phyloP scores from a whole-genome alignment of 2,797 vertebrate species.

The Carduelis carduelis region DNA sequence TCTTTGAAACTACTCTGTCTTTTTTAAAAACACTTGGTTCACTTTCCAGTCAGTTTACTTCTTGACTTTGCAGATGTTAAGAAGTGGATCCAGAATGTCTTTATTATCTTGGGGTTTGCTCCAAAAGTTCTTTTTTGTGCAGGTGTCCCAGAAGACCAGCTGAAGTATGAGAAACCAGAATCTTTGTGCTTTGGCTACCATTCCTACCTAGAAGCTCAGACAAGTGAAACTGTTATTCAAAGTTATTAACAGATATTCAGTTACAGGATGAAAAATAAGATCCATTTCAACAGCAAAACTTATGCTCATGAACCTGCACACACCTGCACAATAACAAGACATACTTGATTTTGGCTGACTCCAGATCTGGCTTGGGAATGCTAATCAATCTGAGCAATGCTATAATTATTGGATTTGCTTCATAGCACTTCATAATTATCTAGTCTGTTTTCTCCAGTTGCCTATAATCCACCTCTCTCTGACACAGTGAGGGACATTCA shows the following conservation, averaged over 20 bases:
- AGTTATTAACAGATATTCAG: slow-evolving; percentile 69
- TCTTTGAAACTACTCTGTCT: not conserved
- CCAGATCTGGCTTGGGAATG: slow-evolving; percentile 15
- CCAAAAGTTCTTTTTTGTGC: not conserved
- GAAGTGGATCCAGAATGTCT: not conserved
- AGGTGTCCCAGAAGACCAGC: slow-evolving; percentile 24
- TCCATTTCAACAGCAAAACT: slow-evolving; percentile 10
- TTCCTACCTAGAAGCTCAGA: slow-evolving; percentile 9
- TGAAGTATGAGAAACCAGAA: slow-evolving; percentile 26
- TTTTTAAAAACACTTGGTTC: not conserved
- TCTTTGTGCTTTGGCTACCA: slow-evolving; percentile 1
- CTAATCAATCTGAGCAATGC: slow-evolving; percentile 41
- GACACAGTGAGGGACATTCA: not conserved
- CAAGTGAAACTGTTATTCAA: slow-evolving; percentile 55
- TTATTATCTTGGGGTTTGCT: not conserved
- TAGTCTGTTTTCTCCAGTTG: slow-evolving; percentile 36
- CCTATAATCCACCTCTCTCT: not conserved
- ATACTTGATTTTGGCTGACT: not conserved
- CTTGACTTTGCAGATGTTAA: not conserved
- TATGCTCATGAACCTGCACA: slow-evolving; percentile 15
- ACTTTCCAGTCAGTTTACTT: not conserved
- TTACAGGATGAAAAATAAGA: slow-evolving; percentile 65
- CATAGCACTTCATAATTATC: slow-evolving; percentile 64
- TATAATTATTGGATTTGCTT: slow-evolving; percentile 61
- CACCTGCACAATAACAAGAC: slow-evolving; percentile 57